Base-by-base conservation (phyloP, 2,888 invertebrate species). In the Dolichomitus sp. region DNA sequence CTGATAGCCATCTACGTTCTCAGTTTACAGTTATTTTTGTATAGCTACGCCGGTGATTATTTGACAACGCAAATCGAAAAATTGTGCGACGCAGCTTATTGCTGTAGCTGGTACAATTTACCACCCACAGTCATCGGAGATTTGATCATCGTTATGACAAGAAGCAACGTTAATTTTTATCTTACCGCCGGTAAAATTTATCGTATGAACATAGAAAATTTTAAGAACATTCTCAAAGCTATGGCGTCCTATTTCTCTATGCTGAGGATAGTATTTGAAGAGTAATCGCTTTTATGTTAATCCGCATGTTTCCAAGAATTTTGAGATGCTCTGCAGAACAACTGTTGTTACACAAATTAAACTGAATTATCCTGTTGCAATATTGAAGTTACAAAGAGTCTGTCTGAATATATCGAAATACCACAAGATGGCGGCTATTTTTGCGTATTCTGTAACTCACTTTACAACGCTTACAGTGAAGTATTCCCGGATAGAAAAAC, bases 171-270 rank as follows among this genome's bases (percentile, higher is more conserved):
- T 2, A 19, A 42, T 11, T 84, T 75, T 37, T 30, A 65, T 61
- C 59, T 84, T 4, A 84, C 84, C 3, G 84, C 83, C 9, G 84
- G 84, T 23, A 83, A 83, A 78, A 63, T 83, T 14, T 74, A 54
- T 63, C 42, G 19, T 9, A 83, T 80, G 74, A 70, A 84, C 14
- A 42, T 84, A 14, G 84, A 78, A 3, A 84, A 73, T 78, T 84
- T 80, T 37, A 83, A 78, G 66, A 80, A 76, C 54, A 78, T 83
- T 11, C 6, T 85, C 33, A 85, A 85, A 70, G 66, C 80, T 7
- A 52, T 82, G 40, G 65, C 48, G 5, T 84, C 83, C 14, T 84
- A 80, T 45, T 83, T 84, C 50, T 80, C 80, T 1, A 72, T 83
- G 27, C 50, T 84, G 48, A 69, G 59, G 63, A 45, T 80, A 0